A percentile compares a stretch with the other conserved stretches of the same genome.
Conservation (phyloP, 2,113 vertebrate species). For the Fulmarus glacialis region DNA sequence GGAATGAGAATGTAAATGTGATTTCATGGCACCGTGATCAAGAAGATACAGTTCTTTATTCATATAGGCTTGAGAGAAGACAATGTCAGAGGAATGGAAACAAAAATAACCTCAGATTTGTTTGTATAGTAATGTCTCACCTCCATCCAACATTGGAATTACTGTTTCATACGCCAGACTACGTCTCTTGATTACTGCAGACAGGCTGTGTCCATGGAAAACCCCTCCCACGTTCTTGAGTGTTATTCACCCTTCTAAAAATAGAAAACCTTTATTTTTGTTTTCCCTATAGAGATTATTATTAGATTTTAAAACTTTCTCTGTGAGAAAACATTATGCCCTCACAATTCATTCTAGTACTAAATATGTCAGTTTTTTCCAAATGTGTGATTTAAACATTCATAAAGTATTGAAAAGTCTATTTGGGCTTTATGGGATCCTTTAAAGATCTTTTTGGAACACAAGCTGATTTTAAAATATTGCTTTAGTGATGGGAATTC, state of each 20-base stretch:
- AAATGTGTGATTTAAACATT: not conserved
- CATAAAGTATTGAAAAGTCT: not conserved
- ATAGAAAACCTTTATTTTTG: not conserved
- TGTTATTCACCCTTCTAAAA: slow-evolving; percentile 16
- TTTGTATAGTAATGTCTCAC: slow-evolving; percentile 7
- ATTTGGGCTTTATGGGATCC: not conserved
- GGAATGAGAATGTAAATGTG: slow-evolving; percentile 20
- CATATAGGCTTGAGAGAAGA: not conserved
- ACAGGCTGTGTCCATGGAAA: not conserved
- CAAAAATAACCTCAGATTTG: not conserved
- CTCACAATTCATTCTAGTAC: not conserved
- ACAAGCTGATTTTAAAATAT: not conserved
- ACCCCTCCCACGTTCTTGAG: not conserved
- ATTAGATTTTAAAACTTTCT: not conserved
- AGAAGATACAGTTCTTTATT: not conserved
- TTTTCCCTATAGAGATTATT: not conserved
- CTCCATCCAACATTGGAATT: not conserved
- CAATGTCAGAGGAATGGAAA: not conserved
- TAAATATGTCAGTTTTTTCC: not conserved
- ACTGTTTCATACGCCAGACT: not conserved
- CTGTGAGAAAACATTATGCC: not conserved
- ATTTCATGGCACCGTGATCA: slow-evolving; percentile 27
- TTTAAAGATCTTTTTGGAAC: not conserved
- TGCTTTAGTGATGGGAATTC: not conserved
- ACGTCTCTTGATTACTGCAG: not conserved